These are phyloP conservation scores for Euwallacea fornicatus DNA, from an alignment of 1,140 invertebrate genomes.

Conservation along the genomic window DNA sequence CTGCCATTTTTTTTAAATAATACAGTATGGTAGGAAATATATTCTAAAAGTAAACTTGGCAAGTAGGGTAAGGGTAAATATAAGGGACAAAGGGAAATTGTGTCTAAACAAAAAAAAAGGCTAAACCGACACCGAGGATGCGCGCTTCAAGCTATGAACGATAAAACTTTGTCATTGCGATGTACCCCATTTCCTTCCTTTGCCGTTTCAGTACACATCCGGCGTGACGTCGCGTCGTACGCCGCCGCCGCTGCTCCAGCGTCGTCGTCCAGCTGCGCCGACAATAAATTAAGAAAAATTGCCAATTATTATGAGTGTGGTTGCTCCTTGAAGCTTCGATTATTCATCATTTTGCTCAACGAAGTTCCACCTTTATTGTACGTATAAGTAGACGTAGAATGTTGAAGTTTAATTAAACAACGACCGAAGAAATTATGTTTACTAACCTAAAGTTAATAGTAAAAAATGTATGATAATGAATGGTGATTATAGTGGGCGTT, in stretches of 20 bases:
- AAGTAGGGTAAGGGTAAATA: not conserved
- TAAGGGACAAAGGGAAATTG: not conserved
- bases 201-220: not conserved
- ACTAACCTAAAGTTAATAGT: not conserved
- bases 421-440: not conserved
- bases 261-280: not conserved
- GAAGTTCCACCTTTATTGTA: not conserved
- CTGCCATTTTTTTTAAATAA: too few relatives aligned
- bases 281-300: not conserved
- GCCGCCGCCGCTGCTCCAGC: slow-evolving; percentile 1
- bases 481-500: not conserved
- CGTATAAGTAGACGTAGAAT: not conserved
- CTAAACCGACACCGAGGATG: slow-evolving; percentile 1
- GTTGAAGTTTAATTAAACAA: not conserved
- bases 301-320: slow-evolving; percentile 3
- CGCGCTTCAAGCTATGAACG: not conserved
- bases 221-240: slow-evolving; percentile 8
- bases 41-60: not conserved
- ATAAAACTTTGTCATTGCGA: slow-evolving; percentile 13
- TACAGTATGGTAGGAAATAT: not conserved
- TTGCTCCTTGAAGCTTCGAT: not conserved
- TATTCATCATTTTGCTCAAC: not conserved
- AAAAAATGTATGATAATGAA: not conserved
- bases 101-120: not conserved
- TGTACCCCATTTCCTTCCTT: slow-evolving; percentile 5